Percentiles rank a stretch among this genome's conserved stretches.
Evolutionary conservation across 2,113 vertebrate species (phyloP).

Genomic region (Toxostoma redivivum): DNA sequence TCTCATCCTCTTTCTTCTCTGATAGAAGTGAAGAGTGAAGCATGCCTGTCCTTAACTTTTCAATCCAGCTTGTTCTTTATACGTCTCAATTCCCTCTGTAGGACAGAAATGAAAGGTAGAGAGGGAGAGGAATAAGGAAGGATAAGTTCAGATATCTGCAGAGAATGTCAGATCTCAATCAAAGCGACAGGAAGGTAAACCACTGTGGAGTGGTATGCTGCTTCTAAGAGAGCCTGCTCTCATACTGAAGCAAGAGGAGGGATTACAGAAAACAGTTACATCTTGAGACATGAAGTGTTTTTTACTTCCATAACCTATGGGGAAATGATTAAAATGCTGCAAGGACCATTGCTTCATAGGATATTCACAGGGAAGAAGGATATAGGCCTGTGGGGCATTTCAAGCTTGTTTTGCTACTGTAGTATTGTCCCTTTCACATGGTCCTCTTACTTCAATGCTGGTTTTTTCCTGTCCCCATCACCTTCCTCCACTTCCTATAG

Average conservation of each 20-base stretch:
- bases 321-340: not conserved
- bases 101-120: not conserved
- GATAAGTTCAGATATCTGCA: not conserved
- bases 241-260: not conserved
- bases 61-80: not conserved
- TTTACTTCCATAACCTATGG: not conserved
- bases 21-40: not conserved
- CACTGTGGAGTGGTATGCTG: not conserved
- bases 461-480: not conserved
- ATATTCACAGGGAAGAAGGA: not conserved
- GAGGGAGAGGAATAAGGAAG: not conserved
- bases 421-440: not conserved
- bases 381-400: not conserved
- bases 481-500: not conserved
- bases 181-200: not conserved
- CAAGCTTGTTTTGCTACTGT: not conserved
- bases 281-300: not conserved
- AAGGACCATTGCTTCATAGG: not conserved
- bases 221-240: not conserved
- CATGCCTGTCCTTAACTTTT: not conserved
- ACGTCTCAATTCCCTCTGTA: not conserved
- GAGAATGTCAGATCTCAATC: not conserved
- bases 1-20: not conserved
- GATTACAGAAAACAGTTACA: not conserved
- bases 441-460: not conserved